Percentiles rank a stretch among this genome's conserved stretches.
Conservation (phyloP, 2,888 invertebrate genomes). For the Phengaris alcon region DNA sequence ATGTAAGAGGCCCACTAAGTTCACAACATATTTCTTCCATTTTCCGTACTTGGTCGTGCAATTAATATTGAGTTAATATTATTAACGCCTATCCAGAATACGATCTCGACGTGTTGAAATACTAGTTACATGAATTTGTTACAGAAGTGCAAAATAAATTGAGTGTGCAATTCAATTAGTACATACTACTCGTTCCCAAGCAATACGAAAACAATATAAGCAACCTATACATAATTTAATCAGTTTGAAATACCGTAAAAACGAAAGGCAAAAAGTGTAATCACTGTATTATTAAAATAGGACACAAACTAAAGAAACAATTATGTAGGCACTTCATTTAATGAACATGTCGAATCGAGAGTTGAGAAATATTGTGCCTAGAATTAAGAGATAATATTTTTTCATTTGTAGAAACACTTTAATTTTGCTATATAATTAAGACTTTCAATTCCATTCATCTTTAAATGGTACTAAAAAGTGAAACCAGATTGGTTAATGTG, state of each 20-base stretch:
- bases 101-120: slow-evolving; percentile 5
- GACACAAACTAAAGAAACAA: too few species aligned
- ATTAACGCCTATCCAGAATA: background rate
- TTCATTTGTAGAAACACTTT: background rate
- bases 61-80: background rate
- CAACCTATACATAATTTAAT: background rate
- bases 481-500: slow-evolving; percentile 7
- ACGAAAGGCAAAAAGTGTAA: background rate
- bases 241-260: background rate
- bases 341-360: too few species aligned
- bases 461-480: background rate
- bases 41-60: background rate
- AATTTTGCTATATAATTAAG: background rate
- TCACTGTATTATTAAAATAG: background rate
- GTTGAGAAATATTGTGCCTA: background rate
- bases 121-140: slow-evolving; percentile 29
- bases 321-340: too few species aligned
- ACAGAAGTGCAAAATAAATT: slow-evolving; percentile 13
- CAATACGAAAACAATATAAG: background rate
- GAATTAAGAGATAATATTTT: background rate
- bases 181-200: background rate
- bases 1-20: background rate
- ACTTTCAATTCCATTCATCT: background rate
- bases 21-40: background rate
- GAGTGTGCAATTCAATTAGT: slow-evolving; percentile 1